Base-by-base conservation (phyloP, 1,140 invertebrate genomes). In the Penaeus japonicus region DNA sequence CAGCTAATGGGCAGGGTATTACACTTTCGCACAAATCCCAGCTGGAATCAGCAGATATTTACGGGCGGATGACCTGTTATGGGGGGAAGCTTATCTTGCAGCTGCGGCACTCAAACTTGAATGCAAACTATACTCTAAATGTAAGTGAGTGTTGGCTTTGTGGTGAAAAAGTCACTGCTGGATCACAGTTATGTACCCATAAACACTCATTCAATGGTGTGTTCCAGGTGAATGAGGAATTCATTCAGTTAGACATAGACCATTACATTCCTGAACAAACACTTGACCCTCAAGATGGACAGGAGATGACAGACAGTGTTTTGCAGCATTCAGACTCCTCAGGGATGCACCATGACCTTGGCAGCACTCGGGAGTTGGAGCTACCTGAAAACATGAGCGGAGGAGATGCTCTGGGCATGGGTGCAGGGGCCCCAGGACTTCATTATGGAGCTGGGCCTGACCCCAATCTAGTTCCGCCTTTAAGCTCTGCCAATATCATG, bases 151-250 rank as follows among this genome's bases (percentile, higher is more conserved):
- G 90, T 53, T 90, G 90, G 90, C 81, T 90, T 18, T 90, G 90
- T 87, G 78, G 90, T 15, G 89, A 90, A 73, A 90, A 90, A 78
- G 84, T 90, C 4, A 87, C 57, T 65, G 24, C 82, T 17, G 90
- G 90, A 27, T 87, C 90, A 70, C 90, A 89, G 57, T 39, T 90
- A 57, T 89, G 85, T 57, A 83, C 90, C n/a, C 90, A 90, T 59
- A 90, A 90, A 73, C 90, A 90, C 32, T 84, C 86, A 35, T 84
- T 90, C 53, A 81, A 89, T 53, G 90, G 90, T n/a, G 30, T 90
- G 59, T 90, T 90, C 70, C 90, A 90, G 35, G 90, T 89, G n/a
- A 90, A 87, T 75, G 90, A 90, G 87, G 90, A 90, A 35, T 90
- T 65, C 81, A 86, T 90, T 20, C 89, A 89, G 70, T 57, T 89